Evolutionary conservation across 92 coral and sea anemone species (phyloP).

Genomic region (Montipora capitata): DNA sequence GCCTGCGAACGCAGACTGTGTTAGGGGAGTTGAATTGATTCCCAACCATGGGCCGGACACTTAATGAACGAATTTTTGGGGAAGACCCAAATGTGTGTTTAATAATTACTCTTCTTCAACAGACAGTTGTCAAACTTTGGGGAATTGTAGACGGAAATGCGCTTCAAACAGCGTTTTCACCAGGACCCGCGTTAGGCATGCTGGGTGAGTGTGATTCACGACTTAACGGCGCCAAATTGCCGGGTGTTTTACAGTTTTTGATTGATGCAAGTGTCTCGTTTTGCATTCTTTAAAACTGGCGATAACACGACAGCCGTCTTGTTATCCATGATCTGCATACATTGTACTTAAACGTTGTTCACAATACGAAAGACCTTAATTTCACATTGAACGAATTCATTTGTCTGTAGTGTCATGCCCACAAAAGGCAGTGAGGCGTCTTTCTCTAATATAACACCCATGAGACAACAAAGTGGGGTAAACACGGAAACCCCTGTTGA

Average conservation of each 20-base stretch:
- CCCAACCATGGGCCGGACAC: background rate
- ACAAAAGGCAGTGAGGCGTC: too few relatives aligned
- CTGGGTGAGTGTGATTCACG: background rate
- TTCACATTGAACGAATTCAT: too few relatives aligned
- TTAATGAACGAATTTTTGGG: background rate
- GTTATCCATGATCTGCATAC: background rate
- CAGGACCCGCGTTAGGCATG: background rate
- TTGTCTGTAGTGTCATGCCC: too few relatives aligned
- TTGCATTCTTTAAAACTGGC: too few relatives aligned
- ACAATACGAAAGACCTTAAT: background rate
- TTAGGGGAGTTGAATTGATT: too few relatives aligned
- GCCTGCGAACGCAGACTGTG: too few relatives aligned
- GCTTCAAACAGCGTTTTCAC: background rate
- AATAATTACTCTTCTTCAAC: conserved; percentile 3
- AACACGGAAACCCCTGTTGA: too few relatives aligned
- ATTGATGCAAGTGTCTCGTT: background rate
- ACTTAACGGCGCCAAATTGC: too few relatives aligned
- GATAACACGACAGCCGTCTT: background rate
- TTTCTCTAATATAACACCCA: too few relatives aligned
- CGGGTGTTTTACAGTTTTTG: background rate
- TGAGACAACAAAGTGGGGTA: too few relatives aligned
- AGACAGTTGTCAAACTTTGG: conserved; percentile 23
- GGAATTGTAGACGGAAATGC: conserved; percentile 15
- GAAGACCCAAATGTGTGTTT: conserved; percentile 10
- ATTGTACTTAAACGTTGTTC: background rate